Percentiles rank a stretch among this genome's conserved stretches.
phyloP scores from a whole-genome alignment of 2,113 vertebrate genomes.

The Dunckerocampus dactyliophorus region DNA sequence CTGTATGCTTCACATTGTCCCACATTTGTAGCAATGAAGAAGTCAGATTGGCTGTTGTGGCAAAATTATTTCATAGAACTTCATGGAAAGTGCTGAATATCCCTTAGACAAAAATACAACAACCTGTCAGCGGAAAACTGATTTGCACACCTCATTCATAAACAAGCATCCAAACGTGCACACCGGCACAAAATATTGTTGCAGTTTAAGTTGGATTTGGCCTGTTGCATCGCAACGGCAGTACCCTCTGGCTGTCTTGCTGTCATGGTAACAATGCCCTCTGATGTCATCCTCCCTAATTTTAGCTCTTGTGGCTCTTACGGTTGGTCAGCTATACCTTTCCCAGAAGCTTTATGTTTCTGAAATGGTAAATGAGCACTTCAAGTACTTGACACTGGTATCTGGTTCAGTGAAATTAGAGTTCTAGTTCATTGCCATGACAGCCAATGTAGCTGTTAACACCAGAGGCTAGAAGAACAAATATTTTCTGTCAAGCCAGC shows the following conservation, averaged over 20 bases:
- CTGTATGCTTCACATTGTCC: neutral
- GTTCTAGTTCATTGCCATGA: neutral
- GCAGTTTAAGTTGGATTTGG: constrained; percentile 30
- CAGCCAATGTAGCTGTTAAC: neutral
- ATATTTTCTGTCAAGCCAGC: neutral
- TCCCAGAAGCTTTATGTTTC: constrained; percentile 12
- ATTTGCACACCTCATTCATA: neutral
- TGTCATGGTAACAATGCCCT: constrained; percentile 64
- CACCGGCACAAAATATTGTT: constrained; percentile 23
- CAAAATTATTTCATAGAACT: neutral
- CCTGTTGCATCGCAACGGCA: constrained; percentile 32
- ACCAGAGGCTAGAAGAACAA: neutral
- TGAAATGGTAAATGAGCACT: constrained; percentile 7
- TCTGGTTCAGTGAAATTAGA: neutral
- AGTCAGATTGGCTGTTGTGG: constrained; percentile 28
- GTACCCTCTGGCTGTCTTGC: constrained; percentile 39
- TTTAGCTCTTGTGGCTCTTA: constrained; percentile 56
- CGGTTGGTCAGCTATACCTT: constrained; percentile 27
- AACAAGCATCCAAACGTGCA: neutral
- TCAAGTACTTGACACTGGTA: neutral
- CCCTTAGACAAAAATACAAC: neutral
- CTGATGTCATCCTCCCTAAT: constrained; percentile 54
- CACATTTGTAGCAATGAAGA: neutral
- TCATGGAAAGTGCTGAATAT: neutral
- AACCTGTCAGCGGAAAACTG: neutral